Percentiles rank a stretch among this genome's conserved stretches.
Conservation (phyloP, 2,113 vertebrate genomes). For the Engystomops pustulosus region DNA sequence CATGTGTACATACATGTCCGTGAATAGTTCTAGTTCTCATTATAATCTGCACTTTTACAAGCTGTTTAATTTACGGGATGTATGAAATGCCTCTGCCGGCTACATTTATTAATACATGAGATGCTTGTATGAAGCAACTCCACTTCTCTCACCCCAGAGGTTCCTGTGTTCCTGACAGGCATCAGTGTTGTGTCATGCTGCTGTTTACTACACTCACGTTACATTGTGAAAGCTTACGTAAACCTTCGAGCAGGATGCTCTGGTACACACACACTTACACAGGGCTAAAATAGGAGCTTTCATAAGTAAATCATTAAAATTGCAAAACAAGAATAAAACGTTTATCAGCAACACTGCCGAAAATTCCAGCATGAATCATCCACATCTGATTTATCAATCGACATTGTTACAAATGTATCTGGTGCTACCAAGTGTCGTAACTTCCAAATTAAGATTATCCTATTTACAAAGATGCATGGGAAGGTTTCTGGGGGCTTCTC, state of each 20-base stretch:
- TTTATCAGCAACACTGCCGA: not conserved
- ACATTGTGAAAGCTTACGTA: constrained; percentile 24
- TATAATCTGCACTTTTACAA: not conserved
- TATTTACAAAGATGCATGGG: not conserved
- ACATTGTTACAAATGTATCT: not conserved
- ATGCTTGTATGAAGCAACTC: not conserved
- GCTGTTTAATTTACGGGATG: not conserved
- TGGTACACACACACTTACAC: not conserved
- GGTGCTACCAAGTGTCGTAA: not conserved
- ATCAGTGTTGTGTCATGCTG: not conserved
- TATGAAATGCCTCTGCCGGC: not conserved
- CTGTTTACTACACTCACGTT: constrained; percentile 20
- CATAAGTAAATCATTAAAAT: not conserved
- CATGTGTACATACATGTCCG: not conserved
- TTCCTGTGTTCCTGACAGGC: not conserved
- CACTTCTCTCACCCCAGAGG: not conserved
- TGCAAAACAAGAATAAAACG: constrained; percentile 33
- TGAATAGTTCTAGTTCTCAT: not conserved
- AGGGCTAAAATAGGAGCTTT: not conserved
- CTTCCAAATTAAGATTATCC: not conserved
- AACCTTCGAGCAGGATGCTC: not conserved
- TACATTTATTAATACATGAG: not conserved
- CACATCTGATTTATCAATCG: not conserved
- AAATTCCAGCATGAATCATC: not conserved
- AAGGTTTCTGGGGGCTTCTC: no score